phyloP scores from a whole-genome alignment of 2,113 vertebrate species.

The Orcinus orca region DNA sequence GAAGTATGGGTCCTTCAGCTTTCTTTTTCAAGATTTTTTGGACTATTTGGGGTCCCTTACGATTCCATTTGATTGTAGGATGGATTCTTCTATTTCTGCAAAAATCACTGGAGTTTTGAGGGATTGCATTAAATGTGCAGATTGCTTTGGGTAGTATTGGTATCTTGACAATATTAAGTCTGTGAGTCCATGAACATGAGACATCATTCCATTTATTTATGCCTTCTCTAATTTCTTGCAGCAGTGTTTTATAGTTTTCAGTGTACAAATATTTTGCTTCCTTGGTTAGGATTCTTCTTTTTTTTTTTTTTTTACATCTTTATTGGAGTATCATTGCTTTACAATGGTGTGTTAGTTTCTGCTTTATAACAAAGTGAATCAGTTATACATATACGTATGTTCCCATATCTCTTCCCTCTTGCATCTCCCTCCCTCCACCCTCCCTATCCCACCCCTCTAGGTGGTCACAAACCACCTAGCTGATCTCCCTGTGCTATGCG shows the following conservation, averaged over 20 bases:
- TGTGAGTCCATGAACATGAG: not conserved
- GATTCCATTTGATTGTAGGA: not conserved
- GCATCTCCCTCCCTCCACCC: too few species aligned
- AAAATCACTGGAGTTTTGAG: not conserved
- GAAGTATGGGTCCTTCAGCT: not conserved
- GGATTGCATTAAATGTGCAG: not conserved
- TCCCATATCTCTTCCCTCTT: too few species aligned
- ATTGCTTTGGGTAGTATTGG: not conserved
- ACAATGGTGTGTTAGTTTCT: too few species aligned
- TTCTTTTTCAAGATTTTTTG: not conserved
- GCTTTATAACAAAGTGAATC: too few species aligned
- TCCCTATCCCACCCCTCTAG: too few species aligned
- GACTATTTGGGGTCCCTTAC: not conserved
- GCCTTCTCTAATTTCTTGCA: not conserved
- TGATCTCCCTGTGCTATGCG: too few species aligned
- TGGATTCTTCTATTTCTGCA: not conserved
- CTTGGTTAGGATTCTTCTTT: not conserved
- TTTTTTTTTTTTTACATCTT: too few species aligned
- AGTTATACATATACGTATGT: too few species aligned
- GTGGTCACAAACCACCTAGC: too few species aligned
- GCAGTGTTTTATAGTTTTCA: not conserved
- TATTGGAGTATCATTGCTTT: too few species aligned
- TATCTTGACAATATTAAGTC: not conserved
- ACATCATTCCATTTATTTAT: not conserved
- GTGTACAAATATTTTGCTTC: not conserved